Conservation (phyloP, 1,140 invertebrate genomes). For the Drosophila truncata region DNA sequence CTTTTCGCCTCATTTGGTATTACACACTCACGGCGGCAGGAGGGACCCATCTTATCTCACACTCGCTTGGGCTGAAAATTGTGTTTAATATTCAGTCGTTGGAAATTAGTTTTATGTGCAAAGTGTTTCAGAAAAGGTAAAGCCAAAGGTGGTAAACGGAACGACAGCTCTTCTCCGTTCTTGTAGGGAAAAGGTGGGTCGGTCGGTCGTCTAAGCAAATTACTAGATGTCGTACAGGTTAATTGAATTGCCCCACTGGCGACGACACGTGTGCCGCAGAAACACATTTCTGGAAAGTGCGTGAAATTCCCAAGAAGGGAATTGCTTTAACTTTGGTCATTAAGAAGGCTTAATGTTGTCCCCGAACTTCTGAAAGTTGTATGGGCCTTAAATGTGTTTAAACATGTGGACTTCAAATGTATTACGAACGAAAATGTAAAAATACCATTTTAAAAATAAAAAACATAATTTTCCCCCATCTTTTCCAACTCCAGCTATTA, state of each 20-base stretch:
- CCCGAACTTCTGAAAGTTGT: background rate
- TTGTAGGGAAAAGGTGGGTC: conserved; percentile 4
- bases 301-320: conserved; percentile 5
- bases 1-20: conserved; percentile 62
- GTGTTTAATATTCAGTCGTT: conserved; percentile 62
- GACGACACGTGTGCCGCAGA: conserved; percentile 38
- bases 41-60: conserved; percentile 19
- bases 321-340: conserved; percentile 8
- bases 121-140: conserved; percentile 44
- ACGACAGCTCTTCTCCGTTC: background rate
- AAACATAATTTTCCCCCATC: background rate
- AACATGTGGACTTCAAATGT: background rate
- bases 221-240: conserved; percentile 46
- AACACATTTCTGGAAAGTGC: conserved; percentile 21
- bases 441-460: background rate
- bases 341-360: conserved; percentile 20
- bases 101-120: conserved; percentile 59
- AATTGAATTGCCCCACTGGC: conserved; percentile 51
- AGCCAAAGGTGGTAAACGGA: conserved; percentile 16
- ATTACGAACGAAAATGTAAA: too few species aligned
- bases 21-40: conserved; percentile 12
- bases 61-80: conserved; percentile 34
- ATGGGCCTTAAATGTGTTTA: too few species aligned
- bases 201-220: conserved; percentile 48
- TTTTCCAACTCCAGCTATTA: conserved; percentile 3